Percentiles rank a stretch among this genome's conserved stretches.
phyloP scores from a whole-genome alignment of 2,797 vertebrate species.

The Platyrinchus mystaceus region DNA sequence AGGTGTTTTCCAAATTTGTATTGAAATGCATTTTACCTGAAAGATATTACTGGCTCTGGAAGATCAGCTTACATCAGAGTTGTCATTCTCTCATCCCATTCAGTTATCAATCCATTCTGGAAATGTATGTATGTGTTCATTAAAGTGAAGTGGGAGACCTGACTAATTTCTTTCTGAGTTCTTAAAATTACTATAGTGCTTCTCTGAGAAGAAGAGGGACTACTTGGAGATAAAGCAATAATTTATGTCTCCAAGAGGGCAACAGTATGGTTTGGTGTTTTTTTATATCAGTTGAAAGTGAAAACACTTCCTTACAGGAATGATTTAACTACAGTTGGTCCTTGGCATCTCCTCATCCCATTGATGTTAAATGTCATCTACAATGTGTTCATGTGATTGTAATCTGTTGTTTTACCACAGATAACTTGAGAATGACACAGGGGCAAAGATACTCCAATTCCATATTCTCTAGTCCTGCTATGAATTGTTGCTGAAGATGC shows the following conservation, averaged over 20 bases:
- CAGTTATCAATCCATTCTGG: not conserved
- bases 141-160: not conserved
- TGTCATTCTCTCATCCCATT: not conserved
- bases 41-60: not conserved
- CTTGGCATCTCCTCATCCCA: not conserved
- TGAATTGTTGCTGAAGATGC: not conserved
- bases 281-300: not conserved
- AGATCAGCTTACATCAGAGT: not conserved
- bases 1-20: not conserved
- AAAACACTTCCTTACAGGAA: not conserved
- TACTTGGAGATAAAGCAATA: not conserved
- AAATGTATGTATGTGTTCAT: not conserved
- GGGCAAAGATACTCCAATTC: not conserved
- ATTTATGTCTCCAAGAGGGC: not conserved
- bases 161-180: not conserved
- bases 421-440: not conserved
- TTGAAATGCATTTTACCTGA: not conserved
- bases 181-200: not conserved
- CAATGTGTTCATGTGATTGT: not conserved
- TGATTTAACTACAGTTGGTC: not conserved
- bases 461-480: not conserved
- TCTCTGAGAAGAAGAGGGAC: not conserved
- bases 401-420: not conserved
- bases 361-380: not conserved
- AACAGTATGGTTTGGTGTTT: not conserved